Evolutionary conservation across 2,888 invertebrate genomes (phyloP).

Genomic region (Monopis laevigella): DNA sequence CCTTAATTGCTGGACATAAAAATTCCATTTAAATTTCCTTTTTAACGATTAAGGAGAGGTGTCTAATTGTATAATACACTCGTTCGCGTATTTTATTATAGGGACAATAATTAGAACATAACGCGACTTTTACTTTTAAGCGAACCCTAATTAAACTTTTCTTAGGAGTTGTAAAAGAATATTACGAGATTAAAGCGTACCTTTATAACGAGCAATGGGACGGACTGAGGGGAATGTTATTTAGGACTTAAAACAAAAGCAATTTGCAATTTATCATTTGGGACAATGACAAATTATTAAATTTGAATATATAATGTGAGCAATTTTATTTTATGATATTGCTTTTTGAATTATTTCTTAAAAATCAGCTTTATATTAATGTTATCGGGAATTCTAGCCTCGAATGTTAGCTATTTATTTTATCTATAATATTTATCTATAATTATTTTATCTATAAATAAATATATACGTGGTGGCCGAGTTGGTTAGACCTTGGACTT

Average conservation of each 20-base stretch:
- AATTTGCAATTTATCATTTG: conserved; percentile 47
- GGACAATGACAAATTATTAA: conserved; percentile 8
- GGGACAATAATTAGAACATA: conserved; percentile 66
- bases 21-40: conserved; percentile 70
- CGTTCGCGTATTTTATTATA: conserved; percentile 68
- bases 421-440: too few relatives aligned
- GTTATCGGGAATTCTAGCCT: too few relatives aligned
- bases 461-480: too few relatives aligned
- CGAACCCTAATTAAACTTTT: conserved; percentile 59
- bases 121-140: conserved; percentile 54
- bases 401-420: too few relatives aligned
- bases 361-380: too few relatives aligned
- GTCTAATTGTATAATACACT: conserved; percentile 69
- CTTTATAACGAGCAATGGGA: conserved; percentile 16
- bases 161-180: conserved; percentile 48
- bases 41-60: conserved; percentile 65
- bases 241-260: conserved; percentile 61
- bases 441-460: too few relatives aligned
- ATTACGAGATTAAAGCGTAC: conserved; percentile 31
- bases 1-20: conserved; percentile 69
- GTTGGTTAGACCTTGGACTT: too few relatives aligned
- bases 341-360: too few relatives aligned
- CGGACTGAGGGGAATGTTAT: conserved; percentile 33
- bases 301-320: too few relatives aligned
- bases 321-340: too few relatives aligned